These are phyloP conservation scores for Eleutherodactylus coqui DNA, from an alignment of 2,797 vertebrate genomes.

Conservation along the genomic window DNA sequence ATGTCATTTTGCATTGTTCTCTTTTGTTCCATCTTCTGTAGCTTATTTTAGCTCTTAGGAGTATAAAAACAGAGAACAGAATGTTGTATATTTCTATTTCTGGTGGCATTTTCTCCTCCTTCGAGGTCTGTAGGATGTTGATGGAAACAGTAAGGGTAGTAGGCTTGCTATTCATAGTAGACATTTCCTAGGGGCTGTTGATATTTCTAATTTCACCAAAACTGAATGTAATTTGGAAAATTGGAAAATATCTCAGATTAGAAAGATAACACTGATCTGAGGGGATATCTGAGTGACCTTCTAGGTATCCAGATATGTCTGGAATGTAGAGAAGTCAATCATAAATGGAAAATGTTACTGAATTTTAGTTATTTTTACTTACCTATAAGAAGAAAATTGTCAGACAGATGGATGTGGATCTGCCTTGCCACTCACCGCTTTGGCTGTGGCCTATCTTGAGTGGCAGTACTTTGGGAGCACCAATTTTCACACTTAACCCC, in stretches of 20 bases:
- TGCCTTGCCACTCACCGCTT: too few relatives aligned
- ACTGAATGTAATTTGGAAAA: neutral
- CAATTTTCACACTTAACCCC: too few relatives aligned
- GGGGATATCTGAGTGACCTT: neutral
- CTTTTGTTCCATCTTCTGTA: constrained; percentile 33
- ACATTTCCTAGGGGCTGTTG: constrained; percentile 31
- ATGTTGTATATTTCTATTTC: constrained; percentile 51
- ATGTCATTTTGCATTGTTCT: constrained; percentile 48
- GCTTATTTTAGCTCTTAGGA: constrained; percentile 33
- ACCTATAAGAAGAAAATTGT: neutral
- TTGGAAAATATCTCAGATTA: constrained; percentile 13
- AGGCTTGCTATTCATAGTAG: constrained; percentile 55
- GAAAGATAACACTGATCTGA: neutral
- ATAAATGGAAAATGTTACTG: neutral
- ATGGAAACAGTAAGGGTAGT: constrained; percentile 44
- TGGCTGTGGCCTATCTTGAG: too few relatives aligned
- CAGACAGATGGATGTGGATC: too few relatives aligned
- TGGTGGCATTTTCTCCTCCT: constrained; percentile 25
- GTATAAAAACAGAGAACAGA: constrained; percentile 36
- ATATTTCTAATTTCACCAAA: constrained; percentile 16
- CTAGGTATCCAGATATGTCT: neutral
- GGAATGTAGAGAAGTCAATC: neutral
- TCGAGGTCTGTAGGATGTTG: constrained; percentile 62
- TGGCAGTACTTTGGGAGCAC: too few relatives aligned
- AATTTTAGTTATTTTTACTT: neutral